These are phyloP conservation scores for Acipenser oxyrinchus DNA, from an alignment of 2,797 vertebrate species.

Conservation along the genomic window DNA sequence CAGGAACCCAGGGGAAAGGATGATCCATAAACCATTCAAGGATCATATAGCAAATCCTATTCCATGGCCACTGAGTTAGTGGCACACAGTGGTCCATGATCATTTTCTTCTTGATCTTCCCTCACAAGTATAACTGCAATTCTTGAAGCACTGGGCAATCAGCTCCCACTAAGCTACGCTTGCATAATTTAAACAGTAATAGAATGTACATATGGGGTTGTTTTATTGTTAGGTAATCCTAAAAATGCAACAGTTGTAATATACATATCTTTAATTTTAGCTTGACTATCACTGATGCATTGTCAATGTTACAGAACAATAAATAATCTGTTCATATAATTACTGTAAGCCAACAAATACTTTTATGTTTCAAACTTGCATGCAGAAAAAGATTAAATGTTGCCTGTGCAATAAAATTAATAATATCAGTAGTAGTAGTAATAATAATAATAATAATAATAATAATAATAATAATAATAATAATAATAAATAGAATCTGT, in stretches of 20 bases:
- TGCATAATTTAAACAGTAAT: too few relatives aligned
- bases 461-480: neutral
- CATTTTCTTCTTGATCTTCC: slow-evolving; percentile 55
- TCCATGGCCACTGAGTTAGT: slow-evolving; percentile 35
- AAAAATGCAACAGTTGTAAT: too few relatives aligned
- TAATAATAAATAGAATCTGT: slow-evolving; percentile 57
- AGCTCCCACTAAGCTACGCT: too few relatives aligned
- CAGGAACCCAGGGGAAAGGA: slow-evolving; percentile 32
- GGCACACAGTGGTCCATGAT: slow-evolving; percentile 41
- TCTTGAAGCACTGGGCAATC: neutral
- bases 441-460: too few relatives aligned
- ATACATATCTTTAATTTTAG: too few relatives aligned
- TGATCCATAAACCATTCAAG: slow-evolving; percentile 45
- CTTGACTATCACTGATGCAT: too few relatives aligned
- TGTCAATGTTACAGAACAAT: too few relatives aligned
- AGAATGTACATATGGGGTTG: too few relatives aligned
- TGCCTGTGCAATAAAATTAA: neutral
- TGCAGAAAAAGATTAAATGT: too few relatives aligned
- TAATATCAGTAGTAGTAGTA: too few relatives aligned
- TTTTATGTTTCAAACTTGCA: neutral
- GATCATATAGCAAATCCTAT: slow-evolving; percentile 45
- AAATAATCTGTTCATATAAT: too few relatives aligned
- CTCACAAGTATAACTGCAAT: slow-evolving; percentile 34
- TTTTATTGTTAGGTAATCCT: too few relatives aligned
- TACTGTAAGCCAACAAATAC: neutral